phyloP scores from a whole-genome alignment of 2,888 invertebrate genomes.

The Ferdinandea cuprea region DNA sequence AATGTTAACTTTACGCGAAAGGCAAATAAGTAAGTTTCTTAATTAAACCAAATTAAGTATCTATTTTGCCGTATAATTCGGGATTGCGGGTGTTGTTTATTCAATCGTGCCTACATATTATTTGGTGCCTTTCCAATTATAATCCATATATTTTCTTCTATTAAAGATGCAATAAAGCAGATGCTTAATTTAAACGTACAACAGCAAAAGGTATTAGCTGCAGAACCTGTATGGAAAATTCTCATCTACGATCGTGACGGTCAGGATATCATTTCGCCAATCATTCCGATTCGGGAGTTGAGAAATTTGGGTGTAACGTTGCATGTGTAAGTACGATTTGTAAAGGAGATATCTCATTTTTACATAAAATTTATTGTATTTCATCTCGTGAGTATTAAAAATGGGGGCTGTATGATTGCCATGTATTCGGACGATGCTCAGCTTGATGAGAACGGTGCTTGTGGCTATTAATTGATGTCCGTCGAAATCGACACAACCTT shows the following conservation, averaged over 20 bases:
- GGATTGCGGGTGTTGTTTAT: conserved; percentile 1
- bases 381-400: no score
- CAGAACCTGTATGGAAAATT: conserved; percentile 98
- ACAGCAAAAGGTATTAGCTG: conserved; percentile 88
- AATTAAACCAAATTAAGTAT: neutral
- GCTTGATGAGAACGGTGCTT: no score
- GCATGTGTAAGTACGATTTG: conserved; percentile 90
- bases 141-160: conserved; percentile 48
- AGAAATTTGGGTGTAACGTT: conserved; percentile 98
- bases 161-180: conserved; percentile 94
- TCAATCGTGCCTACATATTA: conserved; percentile 15
- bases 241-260: conserved; percentile 97
- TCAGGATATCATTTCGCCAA: conserved; percentile 98
- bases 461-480: no score
- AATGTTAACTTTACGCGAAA: conserved; percentile 88
- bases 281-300: conserved; percentile 97
- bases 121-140: no score
- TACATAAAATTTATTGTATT: no score
- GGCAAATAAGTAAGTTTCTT: conserved; percentile 87
- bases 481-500: no score
- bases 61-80: neutral
- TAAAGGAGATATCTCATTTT: neutral
- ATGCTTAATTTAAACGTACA: conserved; percentile 97
- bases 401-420: no score
- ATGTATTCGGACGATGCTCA: no score